Base-by-base conservation (phyloP, 2,888 invertebrate genomes). In the Ichneumoninae sp. region DNA sequence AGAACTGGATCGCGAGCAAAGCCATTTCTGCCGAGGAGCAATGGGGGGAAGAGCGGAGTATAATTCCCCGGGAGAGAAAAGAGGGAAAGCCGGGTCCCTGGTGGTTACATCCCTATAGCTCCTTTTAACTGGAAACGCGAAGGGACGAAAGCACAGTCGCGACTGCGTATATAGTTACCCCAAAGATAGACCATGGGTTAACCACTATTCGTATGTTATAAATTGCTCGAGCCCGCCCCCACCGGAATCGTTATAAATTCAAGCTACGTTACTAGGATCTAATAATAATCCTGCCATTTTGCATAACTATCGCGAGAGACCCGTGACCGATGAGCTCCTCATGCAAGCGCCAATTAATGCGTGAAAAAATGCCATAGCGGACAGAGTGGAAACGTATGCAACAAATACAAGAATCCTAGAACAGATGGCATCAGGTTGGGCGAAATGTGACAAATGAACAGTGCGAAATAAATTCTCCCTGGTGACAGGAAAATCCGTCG, bases 1-100 rank as follows among this genome's bases (percentile, higher is more conserved):
- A 70, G 68, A 80, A 84, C 72, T 74, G 78, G 78, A 78, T 84
- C 84, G 78, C 84, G 84, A 78, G 84, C 78, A 75, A 81, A 84
- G 74, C 77, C 50, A 78, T 78, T 75, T 68, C 81, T 74, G 69
- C 47, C 70, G 65, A 62, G 65, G 57, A 69, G 72, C 65, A 66
- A 75, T 74, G 81, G 65, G 40, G 40, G 62, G 36, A 62, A 57
- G 13, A 33, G 57, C 74, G 65, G 71, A 72, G 78, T 78, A 74
- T 84, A 78, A 84, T 80, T 74, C 80, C 83, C 40, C 19, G 68
- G 74, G 80, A 77, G 72, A 74, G 66, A 76, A 76, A 44, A 62
- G 62, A 50, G 60, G 60, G 33, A 80, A 52, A 62, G 36, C 52
- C 62, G 62, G 66, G 76, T 30, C 33, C 62, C 60, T 47, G 22